Conservation (phyloP, 2,797 vertebrate species). For the Malurus leucopterus region DNA sequence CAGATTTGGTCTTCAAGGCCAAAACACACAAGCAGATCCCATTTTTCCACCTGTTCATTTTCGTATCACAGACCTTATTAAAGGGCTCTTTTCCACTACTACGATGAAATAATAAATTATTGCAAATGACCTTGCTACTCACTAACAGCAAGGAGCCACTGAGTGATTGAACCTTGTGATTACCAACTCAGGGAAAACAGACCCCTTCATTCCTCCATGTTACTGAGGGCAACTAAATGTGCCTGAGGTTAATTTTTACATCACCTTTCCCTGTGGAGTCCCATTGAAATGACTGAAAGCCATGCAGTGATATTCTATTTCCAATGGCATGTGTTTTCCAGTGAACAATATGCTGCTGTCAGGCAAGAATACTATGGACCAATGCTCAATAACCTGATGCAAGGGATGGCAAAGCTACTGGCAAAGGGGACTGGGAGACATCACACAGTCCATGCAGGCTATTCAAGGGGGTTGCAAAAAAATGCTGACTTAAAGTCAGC, state of each 20-base stretch:
- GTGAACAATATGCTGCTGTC: not conserved
- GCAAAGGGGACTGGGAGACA: not conserved
- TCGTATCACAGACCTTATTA: not conserved
- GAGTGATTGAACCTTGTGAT: not conserved
- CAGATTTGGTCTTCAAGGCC: not conserved
- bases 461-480: not conserved
- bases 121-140: not conserved
- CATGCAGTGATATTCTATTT: not conserved
- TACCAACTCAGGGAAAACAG: not conserved
- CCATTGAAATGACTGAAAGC: not conserved
- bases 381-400: rapidly evolving
- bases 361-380: not conserved
- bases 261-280: not conserved
- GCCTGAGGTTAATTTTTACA: not conserved
- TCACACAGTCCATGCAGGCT: not conserved
- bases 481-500: not conserved
- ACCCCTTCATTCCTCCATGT: not conserved
- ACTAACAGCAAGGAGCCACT: not conserved
- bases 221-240: not conserved
- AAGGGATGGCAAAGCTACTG: not conserved
- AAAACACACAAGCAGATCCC: not conserved
- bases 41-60: constrained; percentile 12
- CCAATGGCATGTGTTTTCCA: not conserved
- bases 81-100: not conserved
- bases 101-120: not conserved